Conservation (phyloP, 1,140 invertebrate genomes). For the Aethina tumida region DNA sequence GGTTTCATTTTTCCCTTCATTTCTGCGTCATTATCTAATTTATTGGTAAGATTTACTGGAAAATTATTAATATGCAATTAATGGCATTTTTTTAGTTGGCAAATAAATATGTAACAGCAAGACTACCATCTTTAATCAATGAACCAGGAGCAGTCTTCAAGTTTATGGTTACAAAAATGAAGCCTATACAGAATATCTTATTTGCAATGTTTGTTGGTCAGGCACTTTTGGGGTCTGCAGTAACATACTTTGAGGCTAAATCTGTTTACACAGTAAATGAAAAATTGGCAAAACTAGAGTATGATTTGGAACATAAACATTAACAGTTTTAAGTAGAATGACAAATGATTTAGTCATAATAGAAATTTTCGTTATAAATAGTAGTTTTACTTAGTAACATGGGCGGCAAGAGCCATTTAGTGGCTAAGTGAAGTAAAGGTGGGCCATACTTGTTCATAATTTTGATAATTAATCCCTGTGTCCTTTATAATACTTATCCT, state of each 20-base stretch:
- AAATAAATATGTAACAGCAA: constrained; percentile 36
- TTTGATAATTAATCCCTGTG: no score
- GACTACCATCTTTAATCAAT: constrained; percentile 37
- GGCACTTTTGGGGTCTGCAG: constrained; percentile 32
- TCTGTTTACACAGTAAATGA: constrained; percentile 32
- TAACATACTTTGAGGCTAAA: constrained; percentile 37
- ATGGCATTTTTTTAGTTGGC: constrained; percentile 33
- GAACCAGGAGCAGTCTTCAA: constrained; percentile 35
- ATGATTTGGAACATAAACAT: constrained; percentile 8
- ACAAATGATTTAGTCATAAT: no score
- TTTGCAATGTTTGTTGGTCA: constrained; percentile 34
- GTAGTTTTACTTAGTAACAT: no score
- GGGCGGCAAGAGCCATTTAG: no score
- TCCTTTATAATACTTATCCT: no score
- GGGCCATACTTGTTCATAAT: no score
- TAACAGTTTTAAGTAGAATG: neutral
- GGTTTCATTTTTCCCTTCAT: constrained; percentile 37
- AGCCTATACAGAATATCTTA: constrained; percentile 33
- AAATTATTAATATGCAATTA: constrained; percentile 1
- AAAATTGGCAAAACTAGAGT: constrained; percentile 14
- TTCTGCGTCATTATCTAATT: constrained; percentile 35
- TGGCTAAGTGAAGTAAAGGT: no score
- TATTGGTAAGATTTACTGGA: constrained; percentile 26
- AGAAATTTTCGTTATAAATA: no score
- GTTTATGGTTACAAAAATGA: constrained; percentile 33